phyloP scores from a whole-genome alignment of 2,888 invertebrate species.

The Argyresthia goedartella region DNA sequence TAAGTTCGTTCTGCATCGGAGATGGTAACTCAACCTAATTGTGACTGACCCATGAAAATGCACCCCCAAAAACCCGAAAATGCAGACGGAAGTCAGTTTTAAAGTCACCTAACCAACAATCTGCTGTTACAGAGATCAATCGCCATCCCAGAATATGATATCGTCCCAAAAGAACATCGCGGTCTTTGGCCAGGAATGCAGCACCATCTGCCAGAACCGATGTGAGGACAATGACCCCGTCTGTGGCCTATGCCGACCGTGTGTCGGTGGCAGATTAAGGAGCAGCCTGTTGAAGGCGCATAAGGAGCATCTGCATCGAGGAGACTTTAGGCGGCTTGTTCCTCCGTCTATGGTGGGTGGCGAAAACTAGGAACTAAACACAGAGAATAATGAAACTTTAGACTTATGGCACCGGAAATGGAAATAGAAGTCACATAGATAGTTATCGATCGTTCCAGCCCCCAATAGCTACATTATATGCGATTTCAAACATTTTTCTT shows the following conservation, averaged over 20 bases:
- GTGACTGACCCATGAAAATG: no score
- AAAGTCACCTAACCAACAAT: not conserved
- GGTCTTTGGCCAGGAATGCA: slow-evolving; percentile 79
- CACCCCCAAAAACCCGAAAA: no score
- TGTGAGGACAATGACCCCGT: slow-evolving; percentile 65
- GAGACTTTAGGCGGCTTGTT: slow-evolving; percentile 84
- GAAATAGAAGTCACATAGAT: no score
- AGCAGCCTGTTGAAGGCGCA: slow-evolving; percentile 76
- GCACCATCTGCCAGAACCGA: slow-evolving; percentile 44
- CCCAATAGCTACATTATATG: no score
- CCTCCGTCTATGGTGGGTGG: slow-evolving; percentile 76
- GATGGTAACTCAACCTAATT: no score
- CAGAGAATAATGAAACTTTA: not conserved
- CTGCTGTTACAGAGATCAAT: slow-evolving; percentile 41
- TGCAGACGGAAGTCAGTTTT: not conserved
- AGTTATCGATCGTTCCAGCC: no score
- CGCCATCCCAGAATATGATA: slow-evolving; percentile 71
- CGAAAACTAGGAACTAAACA: not conserved
- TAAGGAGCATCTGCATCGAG: slow-evolving; percentile 83
- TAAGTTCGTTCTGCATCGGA: no score
- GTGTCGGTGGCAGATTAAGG: slow-evolving; percentile 74
- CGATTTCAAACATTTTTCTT: slow-evolving; percentile 7
- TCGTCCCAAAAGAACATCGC: slow-evolving; percentile 85
- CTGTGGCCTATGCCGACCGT: slow-evolving; percentile 85
- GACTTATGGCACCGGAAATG: no score